Conservation (phyloP, 2,113 vertebrate genomes). For the Salvelinus alpinus region DNA sequence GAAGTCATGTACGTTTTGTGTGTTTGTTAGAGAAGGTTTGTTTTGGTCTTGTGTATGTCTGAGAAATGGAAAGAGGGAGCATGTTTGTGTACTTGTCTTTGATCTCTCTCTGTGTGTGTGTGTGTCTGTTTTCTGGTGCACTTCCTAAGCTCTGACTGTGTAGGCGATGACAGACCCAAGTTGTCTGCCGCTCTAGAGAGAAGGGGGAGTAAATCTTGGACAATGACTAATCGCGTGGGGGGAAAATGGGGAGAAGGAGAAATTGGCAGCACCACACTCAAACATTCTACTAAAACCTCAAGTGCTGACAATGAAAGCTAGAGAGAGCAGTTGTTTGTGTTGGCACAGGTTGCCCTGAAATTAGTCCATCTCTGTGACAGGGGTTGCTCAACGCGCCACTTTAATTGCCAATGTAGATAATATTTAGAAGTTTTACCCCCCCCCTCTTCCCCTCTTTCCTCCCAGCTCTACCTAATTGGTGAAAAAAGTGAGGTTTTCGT, state of each 20-base stretch:
- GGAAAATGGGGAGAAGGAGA: conserved; percentile 57
- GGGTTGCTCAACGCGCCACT: conserved; percentile 72
- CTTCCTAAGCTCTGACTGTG: conserved; percentile 48
- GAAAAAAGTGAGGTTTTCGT: conserved; percentile 87
- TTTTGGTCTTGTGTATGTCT: no score
- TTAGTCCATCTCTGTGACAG: conserved; percentile 83
- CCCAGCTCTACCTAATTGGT: conserved; percentile 78
- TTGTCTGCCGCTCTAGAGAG: conserved; percentile 4
- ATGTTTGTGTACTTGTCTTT: no score
- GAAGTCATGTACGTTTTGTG: no score
- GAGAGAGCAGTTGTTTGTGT: conserved; percentile 86
- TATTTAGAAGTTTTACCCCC: conserved; percentile 71
- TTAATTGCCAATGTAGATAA: conserved; percentile 78
- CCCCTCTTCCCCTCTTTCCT: conserved; percentile 12
- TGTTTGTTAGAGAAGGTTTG: no score
- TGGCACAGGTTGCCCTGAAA: conserved; percentile 80
- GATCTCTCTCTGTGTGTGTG: background rate
- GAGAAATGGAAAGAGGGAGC: no score
- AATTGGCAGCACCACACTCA: conserved; percentile 65
- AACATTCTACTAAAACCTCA: conserved; percentile 72
- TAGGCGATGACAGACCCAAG: conserved; percentile 66
- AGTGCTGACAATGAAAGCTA: conserved; percentile 78
- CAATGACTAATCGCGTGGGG: conserved; percentile 59
- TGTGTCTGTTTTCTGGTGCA: background rate
- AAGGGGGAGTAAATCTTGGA: conserved; percentile 52